Percentiles rank a stretch among this genome's conserved stretches.
phyloP scores from a whole-genome alignment of 2,888 invertebrate species.

The Melanophora roralis region DNA sequence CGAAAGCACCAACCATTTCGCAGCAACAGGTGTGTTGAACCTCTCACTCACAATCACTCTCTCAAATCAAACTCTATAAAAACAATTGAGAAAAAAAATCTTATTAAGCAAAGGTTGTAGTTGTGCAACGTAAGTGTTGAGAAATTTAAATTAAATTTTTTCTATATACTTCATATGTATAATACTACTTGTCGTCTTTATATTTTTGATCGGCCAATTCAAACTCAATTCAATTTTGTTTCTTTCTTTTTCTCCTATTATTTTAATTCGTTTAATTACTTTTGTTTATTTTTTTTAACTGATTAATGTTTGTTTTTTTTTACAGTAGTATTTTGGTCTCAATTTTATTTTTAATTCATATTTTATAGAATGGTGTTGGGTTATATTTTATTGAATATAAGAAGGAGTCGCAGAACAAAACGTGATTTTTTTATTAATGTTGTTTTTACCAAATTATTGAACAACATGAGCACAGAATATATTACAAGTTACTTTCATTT shows the following conservation, averaged over 20 bases:
- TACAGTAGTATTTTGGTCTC: background rate
- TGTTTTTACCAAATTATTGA: no score
- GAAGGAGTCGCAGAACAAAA: no score
- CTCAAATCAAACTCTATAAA: slow-evolving; percentile 62
- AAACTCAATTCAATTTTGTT: slow-evolving; percentile 37
- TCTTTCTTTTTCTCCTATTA: background rate
- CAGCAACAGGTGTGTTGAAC: slow-evolving; percentile 76
- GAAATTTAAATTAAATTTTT: slow-evolving; percentile 57
- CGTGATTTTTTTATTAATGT: no score
- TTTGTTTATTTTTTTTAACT: slow-evolving; percentile 14
- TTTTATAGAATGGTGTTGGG: slow-evolving; percentile 45
- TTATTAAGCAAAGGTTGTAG: slow-evolving; percentile 62
- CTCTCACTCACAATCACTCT: slow-evolving; percentile 61
- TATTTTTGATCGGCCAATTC: slow-evolving; percentile 40
- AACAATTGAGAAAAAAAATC: slow-evolving; percentile 55
- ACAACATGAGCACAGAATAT: no score
- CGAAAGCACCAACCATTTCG: slow-evolving; percentile 74
- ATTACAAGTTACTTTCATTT: no score
- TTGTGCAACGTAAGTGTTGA: slow-evolving; percentile 63
- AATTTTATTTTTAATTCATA: background rate
- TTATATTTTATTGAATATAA: background rate
- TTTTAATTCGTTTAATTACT: background rate
- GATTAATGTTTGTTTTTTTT: background rate
- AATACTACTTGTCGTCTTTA: background rate
- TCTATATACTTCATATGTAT: slow-evolving; percentile 32